These are phyloP conservation scores for Halcyon leucocephala DNA, from an alignment of 2,797 vertebrate species.

Conservation along the genomic window DNA sequence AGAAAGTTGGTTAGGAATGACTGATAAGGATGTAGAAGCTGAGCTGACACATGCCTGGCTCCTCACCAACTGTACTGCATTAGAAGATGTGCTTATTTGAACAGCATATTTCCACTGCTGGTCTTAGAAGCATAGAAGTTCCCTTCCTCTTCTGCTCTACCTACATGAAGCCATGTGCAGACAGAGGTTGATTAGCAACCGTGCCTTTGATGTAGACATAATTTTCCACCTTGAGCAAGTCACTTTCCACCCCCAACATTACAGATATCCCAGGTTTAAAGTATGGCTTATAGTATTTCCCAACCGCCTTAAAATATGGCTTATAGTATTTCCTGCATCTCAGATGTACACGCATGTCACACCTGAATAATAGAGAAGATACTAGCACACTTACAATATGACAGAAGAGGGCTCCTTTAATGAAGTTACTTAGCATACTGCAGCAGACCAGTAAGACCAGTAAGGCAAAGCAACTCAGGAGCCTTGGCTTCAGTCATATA, in stretches of 20 bases:
- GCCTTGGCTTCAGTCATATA: not conserved
- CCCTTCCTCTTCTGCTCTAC: not conserved
- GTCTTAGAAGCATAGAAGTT: not conserved
- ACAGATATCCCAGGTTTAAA: not conserved
- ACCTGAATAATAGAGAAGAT: not conserved
- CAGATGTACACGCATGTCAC: not conserved
- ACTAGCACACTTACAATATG: not conserved
- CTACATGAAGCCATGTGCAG: not conserved
- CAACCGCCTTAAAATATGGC: not conserved
- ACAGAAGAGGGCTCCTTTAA: not conserved
- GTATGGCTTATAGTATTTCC: not conserved
- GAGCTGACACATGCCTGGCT: not conserved
- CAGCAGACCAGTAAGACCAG: not conserved
- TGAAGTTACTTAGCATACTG: not conserved
- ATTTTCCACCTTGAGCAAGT: not conserved
- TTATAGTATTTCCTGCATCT: not conserved
- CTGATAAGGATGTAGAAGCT: not conserved
- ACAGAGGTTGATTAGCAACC: not conserved
- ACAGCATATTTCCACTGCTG: not conserved
- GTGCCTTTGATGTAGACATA: not conserved
- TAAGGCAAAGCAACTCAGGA: not conserved
- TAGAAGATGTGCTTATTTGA: not conserved
- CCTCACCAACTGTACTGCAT: rapidly evolving
- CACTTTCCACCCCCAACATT: not conserved
- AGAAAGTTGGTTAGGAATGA: not conserved